Evolutionary conservation across 1,140 invertebrate genomes (phyloP), one percentile per base, ranked within the genome.

Genomic region (Aphelenchoides besseyi): DNA sequence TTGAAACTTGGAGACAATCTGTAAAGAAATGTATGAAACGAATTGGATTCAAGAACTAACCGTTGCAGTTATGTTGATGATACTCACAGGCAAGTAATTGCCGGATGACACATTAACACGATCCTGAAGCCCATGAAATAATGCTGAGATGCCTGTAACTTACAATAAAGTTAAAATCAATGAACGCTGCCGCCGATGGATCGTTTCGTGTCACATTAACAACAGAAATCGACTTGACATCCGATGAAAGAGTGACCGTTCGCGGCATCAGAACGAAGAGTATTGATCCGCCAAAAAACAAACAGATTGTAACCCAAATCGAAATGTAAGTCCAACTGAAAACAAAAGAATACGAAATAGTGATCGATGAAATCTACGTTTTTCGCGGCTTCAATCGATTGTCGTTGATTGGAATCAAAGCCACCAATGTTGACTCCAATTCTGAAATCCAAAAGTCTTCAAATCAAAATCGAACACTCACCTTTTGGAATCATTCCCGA

Each of bases 391-490:
- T 85, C n/a, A 86, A 72, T 55, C 85, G 74, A 37, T 85, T 82
- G 69, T 86, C 85, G 72, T 73, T 78, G 48, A 86, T 73, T 5
- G 85, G 85, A 69, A 86, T 86, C 37, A 86, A 70, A 9, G 85
- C 85, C 18, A 86, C 83, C 2, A 86, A 72, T 53, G 85, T 77
- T n/a, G 78, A 73, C 57, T 86, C 85, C 55, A 83, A 77, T 73
- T 85, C 85, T 85, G 41, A n/a, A 73, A 53, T n/a, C 12, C 28
- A 23, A 2, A 3, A 37, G 9, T 54, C 2, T 69, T 8, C 2
- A 33, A 53, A 18, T 18, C 23, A 72, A 70, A 29, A 48, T 26
- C 9, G n/a, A 3, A 52, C 23, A 35, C 54, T 0, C 18, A 85
- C 85, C 84, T 80, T 85, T 85, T 35, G 84, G 82, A 52, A 86